phyloP scores from a whole-genome alignment of 2,888 invertebrate genomes.

The Coelinius sp. region DNA sequence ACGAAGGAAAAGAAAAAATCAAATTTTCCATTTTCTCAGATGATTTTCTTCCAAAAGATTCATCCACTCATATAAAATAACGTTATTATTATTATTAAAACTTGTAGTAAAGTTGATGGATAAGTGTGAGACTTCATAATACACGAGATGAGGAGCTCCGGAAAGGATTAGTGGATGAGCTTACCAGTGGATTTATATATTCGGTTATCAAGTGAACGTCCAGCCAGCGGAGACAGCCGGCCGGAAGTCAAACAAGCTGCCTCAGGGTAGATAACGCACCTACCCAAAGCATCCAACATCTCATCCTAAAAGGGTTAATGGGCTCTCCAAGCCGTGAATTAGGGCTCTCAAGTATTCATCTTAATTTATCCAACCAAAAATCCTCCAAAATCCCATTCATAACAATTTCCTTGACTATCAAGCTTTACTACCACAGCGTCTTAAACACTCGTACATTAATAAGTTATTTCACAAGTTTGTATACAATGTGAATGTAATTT shows the following conservation, averaged over 20 bases:
- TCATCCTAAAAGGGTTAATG: constrained; percentile 26
- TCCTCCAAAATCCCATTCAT: background rate
- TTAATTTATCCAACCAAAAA: background rate
- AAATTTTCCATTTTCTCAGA: background rate
- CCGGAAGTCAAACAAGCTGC: constrained; percentile 68
- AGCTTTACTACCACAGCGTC: background rate
- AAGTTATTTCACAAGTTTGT: background rate
- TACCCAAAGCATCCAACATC: constrained; percentile 20
- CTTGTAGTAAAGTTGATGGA: constrained; percentile 21
- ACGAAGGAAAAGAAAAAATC: background rate
- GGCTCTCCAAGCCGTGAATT: constrained; percentile 6
- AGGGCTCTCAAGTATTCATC: background rate
- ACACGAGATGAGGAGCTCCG: constrained; percentile 47
- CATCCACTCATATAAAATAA: too few species aligned
- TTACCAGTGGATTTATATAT: constrained; percentile 45
- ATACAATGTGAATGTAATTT: constrained; percentile 10
- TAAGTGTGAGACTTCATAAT: constrained; percentile 49
- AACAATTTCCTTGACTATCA: background rate
- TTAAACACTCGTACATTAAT: background rate
- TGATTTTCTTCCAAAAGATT: too few species aligned
- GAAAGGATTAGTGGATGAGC: constrained; percentile 62
- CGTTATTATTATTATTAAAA: too few species aligned
- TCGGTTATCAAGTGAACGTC: constrained; percentile 65
- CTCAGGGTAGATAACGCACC: constrained; percentile 60
- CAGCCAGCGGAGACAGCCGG: constrained; percentile 62